Evolutionary conservation across 2,888 invertebrate species (phyloP).

Genomic region (Pandemis cinnamomeana): DNA sequence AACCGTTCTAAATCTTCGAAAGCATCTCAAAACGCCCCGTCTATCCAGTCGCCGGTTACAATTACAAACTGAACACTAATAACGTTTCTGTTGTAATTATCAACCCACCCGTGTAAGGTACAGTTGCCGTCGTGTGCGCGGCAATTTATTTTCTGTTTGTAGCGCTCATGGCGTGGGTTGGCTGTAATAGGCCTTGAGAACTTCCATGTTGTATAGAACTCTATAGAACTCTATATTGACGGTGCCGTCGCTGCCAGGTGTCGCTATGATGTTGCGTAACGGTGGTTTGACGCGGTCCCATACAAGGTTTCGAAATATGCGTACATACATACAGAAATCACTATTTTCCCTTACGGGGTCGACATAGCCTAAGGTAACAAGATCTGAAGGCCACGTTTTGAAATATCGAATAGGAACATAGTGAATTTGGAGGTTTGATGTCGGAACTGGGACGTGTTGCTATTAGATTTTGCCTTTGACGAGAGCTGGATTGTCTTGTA

Average conservation of each 20-base stretch:
- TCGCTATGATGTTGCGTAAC: conserved; percentile 43
- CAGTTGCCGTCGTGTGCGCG: conserved; percentile 52
- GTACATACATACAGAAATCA: no score
- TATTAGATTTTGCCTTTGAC: not conserved
- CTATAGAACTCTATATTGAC: conserved; percentile 5
- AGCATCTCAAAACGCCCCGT: conserved; percentile 4
- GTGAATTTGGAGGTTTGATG: not conserved
- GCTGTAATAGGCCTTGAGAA: conserved; percentile 39
- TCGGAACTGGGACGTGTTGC: not conserved
- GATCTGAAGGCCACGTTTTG: no score
- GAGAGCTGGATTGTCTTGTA: no score
- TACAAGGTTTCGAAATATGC: conserved; percentile 11
- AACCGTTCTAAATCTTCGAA: not conserved
- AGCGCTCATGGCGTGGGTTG: conserved; percentile 48
- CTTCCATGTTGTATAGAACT: conserved; percentile 24
- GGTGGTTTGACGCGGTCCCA: not conserved
- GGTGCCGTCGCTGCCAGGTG: conserved; percentile 47
- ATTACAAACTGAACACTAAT: conserved; percentile 32
- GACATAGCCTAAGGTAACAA: no score
- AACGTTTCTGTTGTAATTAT: conserved; percentile 27
- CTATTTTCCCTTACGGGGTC: no score
- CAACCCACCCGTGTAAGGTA: conserved; percentile 42
- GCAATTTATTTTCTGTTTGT: conserved; percentile 56
- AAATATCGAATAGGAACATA: not conserved
- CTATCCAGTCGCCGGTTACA: conserved; percentile 20